Percentiles rank a stretch among this genome's conserved stretches.
Evolutionary conservation across 1,140 invertebrate species (phyloP).

Genomic region (Anagrus nilaparvatae): DNA sequence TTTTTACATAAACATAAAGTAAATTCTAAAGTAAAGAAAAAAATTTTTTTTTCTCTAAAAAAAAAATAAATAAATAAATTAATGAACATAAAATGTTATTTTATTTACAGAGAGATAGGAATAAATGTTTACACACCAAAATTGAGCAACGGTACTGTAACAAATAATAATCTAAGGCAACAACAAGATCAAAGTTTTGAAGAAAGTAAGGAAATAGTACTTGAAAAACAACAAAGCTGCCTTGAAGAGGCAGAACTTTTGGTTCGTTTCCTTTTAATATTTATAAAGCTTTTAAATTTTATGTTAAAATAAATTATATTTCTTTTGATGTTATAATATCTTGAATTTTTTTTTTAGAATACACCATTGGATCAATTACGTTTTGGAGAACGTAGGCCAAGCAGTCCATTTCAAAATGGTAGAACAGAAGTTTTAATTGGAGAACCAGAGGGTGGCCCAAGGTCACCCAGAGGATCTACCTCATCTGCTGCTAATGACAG

Average conservation of each 20-base stretch:
- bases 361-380: too few species aligned
- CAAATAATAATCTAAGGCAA: slow-evolving; percentile 33
- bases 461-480: slow-evolving; percentile 40
- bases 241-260: slow-evolving; percentile 34
- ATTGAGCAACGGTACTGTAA: slow-evolving; percentile 38
- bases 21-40: too few species aligned
- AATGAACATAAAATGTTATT: too few species aligned
- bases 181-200: slow-evolving; percentile 21
- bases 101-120: slow-evolving; percentile 14
- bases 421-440: slow-evolving; percentile 62
- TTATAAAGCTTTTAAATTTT: too few species aligned
- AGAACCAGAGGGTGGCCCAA: slow-evolving; percentile 39
- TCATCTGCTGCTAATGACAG: slow-evolving; percentile 36
- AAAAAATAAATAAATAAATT: too few species aligned
- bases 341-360: too few species aligned
- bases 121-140: slow-evolving; percentile 25
- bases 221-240: slow-evolving; percentile 34
- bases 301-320: neutral
- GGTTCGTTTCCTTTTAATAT: too few species aligned
- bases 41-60: too few species aligned
- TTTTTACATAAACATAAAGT: too few species aligned
- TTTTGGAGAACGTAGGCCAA: slow-evolving; percentile 43
- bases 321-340: neutral
- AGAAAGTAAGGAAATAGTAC: slow-evolving; percentile 21
- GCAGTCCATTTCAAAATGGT: slow-evolving; percentile 58